Evolutionary conservation across 2,113 vertebrate species (phyloP).

Genomic region (Nibea coibor): DNA sequence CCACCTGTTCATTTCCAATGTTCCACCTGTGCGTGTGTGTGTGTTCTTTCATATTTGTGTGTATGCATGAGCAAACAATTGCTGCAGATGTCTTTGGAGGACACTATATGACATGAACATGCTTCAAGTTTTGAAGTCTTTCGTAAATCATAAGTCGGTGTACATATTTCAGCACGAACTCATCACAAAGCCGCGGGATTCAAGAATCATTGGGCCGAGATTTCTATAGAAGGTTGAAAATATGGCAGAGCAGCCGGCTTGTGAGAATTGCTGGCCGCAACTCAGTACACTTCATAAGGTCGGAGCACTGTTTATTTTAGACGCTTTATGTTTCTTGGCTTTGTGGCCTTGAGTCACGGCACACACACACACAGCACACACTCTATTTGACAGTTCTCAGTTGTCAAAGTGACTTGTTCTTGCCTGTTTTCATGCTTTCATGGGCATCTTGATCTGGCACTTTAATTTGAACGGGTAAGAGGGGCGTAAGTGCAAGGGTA

Average conservation of each 20-base stretch:
- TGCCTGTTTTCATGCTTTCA: no score
- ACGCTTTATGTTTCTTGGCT: constrained; percentile 55
- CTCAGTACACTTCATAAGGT: constrained; percentile 42
- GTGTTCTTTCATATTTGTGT: not conserved
- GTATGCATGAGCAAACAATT: constrained; percentile 6
- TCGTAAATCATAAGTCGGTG: constrained; percentile 17
- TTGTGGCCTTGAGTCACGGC: not conserved
- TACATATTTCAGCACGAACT: constrained; percentile 17
- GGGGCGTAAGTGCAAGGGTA: no score
- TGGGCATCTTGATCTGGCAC: not conserved
- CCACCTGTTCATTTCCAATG: constrained; percentile 67
- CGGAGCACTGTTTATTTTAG: constrained; percentile 55
- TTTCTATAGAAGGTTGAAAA: constrained; percentile 55
- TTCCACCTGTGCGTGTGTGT: constrained; percentile 49
- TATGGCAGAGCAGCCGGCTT: constrained; percentile 45
- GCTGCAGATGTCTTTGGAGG: constrained; percentile 45
- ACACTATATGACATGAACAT: constrained; percentile 20
- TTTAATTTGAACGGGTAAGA: no score
- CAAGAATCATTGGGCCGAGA: constrained; percentile 35
- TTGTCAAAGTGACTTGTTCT: not conserved
- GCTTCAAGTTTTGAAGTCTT: constrained; percentile 19
- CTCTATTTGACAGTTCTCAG: not conserved
- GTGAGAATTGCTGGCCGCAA: constrained; percentile 42
- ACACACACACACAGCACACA: not conserved
- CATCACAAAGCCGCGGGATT: constrained; percentile 41